Evolutionary conservation across 2,113 vertebrate genomes (phyloP).

Genomic region (Melanostigma gelatinosum): DNA sequence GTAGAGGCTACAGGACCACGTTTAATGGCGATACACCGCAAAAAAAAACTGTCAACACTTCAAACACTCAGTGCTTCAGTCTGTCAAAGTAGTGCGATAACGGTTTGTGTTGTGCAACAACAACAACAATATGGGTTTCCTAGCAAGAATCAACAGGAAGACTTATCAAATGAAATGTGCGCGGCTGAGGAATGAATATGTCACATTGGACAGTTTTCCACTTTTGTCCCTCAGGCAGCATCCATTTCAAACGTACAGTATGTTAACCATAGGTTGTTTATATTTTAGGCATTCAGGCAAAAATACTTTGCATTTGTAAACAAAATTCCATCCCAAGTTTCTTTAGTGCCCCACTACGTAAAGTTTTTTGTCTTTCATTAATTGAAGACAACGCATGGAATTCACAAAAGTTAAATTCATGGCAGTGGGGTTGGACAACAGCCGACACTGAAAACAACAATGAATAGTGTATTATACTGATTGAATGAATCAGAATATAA

Average conservation of each 20-base stretch:
- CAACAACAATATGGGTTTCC: slow-evolving; percentile 14
- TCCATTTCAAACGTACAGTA: slow-evolving; percentile 1
- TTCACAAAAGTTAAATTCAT: slow-evolving; percentile 34
- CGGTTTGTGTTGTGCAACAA: slow-evolving; percentile 21
- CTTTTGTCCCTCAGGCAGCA: slow-evolving; percentile 9
- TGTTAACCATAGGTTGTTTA: neutral
- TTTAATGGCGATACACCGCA: slow-evolving; percentile 70
- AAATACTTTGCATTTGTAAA: slow-evolving; percentile 44
- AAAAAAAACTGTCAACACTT: slow-evolving; percentile 56
- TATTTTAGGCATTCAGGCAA: slow-evolving; percentile 35
- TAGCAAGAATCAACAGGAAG: slow-evolving; percentile 33
- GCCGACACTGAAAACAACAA: slow-evolving; percentile 18
- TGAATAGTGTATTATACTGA: slow-evolving; percentile 10
- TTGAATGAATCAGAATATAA: slow-evolving; percentile 25
- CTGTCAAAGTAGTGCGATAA: slow-evolving; percentile 5
- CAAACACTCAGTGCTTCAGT: slow-evolving; percentile 55
- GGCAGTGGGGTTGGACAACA: slow-evolving; percentile 21
- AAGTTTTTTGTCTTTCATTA: slow-evolving; percentile 2
- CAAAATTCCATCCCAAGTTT: slow-evolving; percentile 32
- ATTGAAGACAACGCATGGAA: slow-evolving; percentile 29
- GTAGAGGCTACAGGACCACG: slow-evolving; percentile 22
- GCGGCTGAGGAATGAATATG: slow-evolving; percentile 6
- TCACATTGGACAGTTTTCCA: slow-evolving; percentile 3
- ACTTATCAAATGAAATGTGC: slow-evolving; percentile 14
- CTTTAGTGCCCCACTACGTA: slow-evolving; percentile 7